These are phyloP conservation scores for Leuciscus idus DNA, from an alignment of 2,113 vertebrate genomes.

Conservation along the genomic window DNA sequence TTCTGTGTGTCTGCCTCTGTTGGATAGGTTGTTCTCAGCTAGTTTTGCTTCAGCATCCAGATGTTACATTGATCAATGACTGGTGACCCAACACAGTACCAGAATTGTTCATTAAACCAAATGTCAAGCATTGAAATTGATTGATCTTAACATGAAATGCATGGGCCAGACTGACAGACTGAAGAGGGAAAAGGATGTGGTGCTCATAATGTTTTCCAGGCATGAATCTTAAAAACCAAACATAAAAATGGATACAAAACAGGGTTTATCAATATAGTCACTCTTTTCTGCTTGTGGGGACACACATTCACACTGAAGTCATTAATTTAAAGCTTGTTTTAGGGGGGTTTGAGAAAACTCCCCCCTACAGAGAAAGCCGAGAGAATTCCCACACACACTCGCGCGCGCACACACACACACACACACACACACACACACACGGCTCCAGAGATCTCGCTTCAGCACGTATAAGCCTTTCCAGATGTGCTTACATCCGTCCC, in stretches of 20 bases:
- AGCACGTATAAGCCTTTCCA: conserved; percentile 71
- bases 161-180: background rate
- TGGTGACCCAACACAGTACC: background rate
- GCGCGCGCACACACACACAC: background rate
- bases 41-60: background rate
- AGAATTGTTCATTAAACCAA: background rate
- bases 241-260: background rate
- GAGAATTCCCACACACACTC: conserved; percentile 70
- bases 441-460: conserved; percentile 55
- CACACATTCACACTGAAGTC: conserved; percentile 70
- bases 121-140: background rate
- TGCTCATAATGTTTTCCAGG: background rate
- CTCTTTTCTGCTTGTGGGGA: background rate
- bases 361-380: conserved; percentile 67
- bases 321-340: conserved; percentile 68
- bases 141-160: background rate
- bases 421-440: conserved; percentile 47
- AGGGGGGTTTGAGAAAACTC: conserved; percentile 65
- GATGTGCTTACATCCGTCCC: conserved; percentile 69
- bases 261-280: background rate
- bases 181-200: background rate
- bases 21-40: background rate
- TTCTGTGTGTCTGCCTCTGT: background rate
- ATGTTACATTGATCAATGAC: background rate
- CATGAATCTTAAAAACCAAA: background rate